Evolutionary conservation across 2,888 invertebrate species (phyloP), one percentile per base, ranked within the genome.

Genomic region (Teinopalpus imperialis): DNA sequence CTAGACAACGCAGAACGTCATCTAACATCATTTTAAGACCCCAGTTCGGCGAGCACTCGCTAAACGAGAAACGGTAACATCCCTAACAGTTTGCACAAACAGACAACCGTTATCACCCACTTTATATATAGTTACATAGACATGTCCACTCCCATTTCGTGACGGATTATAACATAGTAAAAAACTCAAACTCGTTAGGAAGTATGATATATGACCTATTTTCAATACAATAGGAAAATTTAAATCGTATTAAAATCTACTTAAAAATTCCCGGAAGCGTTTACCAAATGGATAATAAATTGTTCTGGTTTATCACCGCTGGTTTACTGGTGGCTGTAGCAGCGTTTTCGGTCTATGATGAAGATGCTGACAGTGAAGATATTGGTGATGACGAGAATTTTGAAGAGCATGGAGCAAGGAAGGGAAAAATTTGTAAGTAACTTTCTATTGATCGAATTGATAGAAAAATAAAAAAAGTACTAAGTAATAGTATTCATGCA

Each of bases 61-160:
- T 86, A 87, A 87, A 56, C 58, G 63, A 57, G 52, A 66, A 83
- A 83, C 87, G 81, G 86, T 85, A 69, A 66, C 69, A 74, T 53
- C 71, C 73, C 61, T 78, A 80, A 85, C 73, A 60, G 42, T 60
- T 78, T 72, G 42, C 61, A 66, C 77, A 83, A 83, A 86, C 65
- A 82, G 18, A 53, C 40, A 42, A 81, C 87, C 86, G 87, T 86
- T 86, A 87, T 62, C 55, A 63, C 68, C 69, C 52, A 82, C 72
- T 66, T 81, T 82, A 86, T 82, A 81, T 72, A 81, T 42, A 59
- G 48, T 31, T 68, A 67, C 55, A 63, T 58, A 66, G 58, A 59
- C 55, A 57, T 51, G 64, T 67, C 48, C 48, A 53, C 62, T 59
- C 67, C 63, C 76, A 85, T 82, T 83, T 77, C 54, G 46, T 60